Evolutionary conservation across 2,797 vertebrate genomes (phyloP).

Genomic region (Mormyrus hasselquistii): DNA sequence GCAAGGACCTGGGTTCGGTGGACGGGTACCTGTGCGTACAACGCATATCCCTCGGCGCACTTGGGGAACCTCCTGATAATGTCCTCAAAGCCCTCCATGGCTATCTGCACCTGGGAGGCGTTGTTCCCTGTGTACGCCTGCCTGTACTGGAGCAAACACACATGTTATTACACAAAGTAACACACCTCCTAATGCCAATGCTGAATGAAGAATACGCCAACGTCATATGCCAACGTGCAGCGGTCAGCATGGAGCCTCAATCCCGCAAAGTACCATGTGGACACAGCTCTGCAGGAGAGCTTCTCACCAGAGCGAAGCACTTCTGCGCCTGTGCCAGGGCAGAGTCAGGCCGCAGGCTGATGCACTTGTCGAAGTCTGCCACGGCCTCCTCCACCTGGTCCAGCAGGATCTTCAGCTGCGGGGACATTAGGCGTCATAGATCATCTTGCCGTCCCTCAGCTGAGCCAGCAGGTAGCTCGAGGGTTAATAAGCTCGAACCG

Average conservation of each 20-base stretch:
- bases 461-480: neutral
- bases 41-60: slow-evolving; percentile 94
- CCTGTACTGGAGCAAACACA: slow-evolving; percentile 73
- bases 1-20: neutral
- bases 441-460: neutral
- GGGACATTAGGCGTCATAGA: slow-evolving; percentile 6
- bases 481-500: neutral
- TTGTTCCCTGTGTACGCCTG: slow-evolving; percentile 97
- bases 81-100: slow-evolving; percentile 95
- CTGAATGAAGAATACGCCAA: neutral
- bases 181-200: neutral
- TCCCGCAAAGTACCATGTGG: neutral
- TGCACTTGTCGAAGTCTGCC: slow-evolving; percentile 96
- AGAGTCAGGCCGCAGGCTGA: slow-evolving; percentile 87
- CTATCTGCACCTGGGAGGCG: slow-evolving; percentile 83
- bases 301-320: slow-evolving; percentile 91
- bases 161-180: neutral
- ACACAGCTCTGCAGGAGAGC: neutral
- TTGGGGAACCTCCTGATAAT: slow-evolving; percentile 89
- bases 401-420: slow-evolving; percentile 91
- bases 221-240: neutral
- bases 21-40: slow-evolving; percentile 85
- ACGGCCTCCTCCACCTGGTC: slow-evolving; percentile 98
- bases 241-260: neutral
- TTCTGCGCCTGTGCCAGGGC: slow-evolving; percentile 97